A percentile compares a stretch with the other conserved stretches of the same genome.
phyloP scores from a whole-genome alignment of 2,888 invertebrate genomes.

The Agrochola circellaris region DNA sequence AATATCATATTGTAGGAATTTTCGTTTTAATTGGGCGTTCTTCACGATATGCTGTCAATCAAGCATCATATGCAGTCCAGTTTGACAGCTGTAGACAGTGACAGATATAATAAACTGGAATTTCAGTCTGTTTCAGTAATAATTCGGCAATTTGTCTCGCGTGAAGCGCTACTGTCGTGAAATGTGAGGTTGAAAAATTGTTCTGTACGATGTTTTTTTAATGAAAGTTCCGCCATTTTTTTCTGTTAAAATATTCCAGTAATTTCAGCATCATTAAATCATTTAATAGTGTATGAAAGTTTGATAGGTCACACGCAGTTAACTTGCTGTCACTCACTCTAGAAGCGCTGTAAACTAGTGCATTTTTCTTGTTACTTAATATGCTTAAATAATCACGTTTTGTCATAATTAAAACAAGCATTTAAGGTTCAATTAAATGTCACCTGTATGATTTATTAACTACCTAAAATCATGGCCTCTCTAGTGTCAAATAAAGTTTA shows the following conservation, averaged over 20 bases:
- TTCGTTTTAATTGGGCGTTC: conserved; percentile 57
- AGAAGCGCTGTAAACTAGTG: not conserved
- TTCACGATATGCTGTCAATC: conserved; percentile 61
- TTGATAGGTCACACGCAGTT: conserved; percentile 51
- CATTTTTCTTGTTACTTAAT: conserved; percentile 1
- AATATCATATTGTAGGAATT: conserved; percentile 62
- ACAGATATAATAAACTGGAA: conserved; percentile 52
- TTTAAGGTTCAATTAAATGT: not conserved
- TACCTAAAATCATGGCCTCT: conserved; percentile 16
- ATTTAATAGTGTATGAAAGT: conserved; percentile 42
- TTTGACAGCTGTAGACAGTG: conserved; percentile 57
- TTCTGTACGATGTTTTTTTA: conserved; percentile 33
- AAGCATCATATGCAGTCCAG: conserved; percentile 45
- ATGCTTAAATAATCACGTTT: not conserved
- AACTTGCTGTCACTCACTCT: conserved; percentile 8
- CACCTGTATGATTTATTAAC: not conserved
- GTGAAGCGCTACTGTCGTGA: conserved; percentile 32
- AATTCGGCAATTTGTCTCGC: conserved; percentile 65
- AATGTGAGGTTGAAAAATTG: conserved; percentile 49
- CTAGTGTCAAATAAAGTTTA: not conserved
- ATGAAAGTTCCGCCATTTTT: conserved; percentile 49
- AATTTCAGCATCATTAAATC: conserved; percentile 42
- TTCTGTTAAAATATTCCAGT: conserved; percentile 2
- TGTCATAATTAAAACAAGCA: not conserved
- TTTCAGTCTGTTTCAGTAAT: conserved; percentile 37